These are phyloP conservation scores for Ia io DNA, from an alignment of 2,113 vertebrate genomes.

Conservation along the genomic window DNA sequence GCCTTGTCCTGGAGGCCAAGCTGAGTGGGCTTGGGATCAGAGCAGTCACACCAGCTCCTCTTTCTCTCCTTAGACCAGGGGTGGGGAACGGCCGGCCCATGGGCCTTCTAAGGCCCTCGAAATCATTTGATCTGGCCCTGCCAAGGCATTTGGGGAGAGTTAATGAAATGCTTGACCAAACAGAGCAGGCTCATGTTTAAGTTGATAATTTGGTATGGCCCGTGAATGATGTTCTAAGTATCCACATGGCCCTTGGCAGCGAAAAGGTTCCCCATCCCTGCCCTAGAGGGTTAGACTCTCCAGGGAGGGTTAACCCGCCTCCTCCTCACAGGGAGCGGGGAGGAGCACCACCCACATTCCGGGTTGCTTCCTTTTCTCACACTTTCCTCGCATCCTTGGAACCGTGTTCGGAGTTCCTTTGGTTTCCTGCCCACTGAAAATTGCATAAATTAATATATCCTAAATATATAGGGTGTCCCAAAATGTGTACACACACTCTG, in stretches of 20 bases:
- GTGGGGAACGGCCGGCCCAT: too few species aligned
- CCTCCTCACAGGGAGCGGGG: neutral
- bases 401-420: neutral
- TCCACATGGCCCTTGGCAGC: too few species aligned
- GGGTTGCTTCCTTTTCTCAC: neutral
- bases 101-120: too few species aligned
- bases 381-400: neutral
- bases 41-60: neutral
- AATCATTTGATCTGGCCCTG: too few species aligned
- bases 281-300: too few species aligned
- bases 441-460: neutral
- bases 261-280: too few species aligned
- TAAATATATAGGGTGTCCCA: neutral
- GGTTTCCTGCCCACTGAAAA: neutral
- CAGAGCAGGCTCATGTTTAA: too few species aligned
- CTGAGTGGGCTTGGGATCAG: rapidly evolving
- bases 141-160: too few species aligned
- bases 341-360: neutral
- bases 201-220: too few species aligned
- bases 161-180: too few species aligned
- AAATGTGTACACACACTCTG: too few species aligned
- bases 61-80: neutral
- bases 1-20: neutral
- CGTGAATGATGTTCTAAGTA: too few species aligned
- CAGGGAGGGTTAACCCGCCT: neutral